Evolutionary conservation across 2,113 vertebrate species (phyloP).

Genomic region (Nothobranchius furzeri): DNA sequence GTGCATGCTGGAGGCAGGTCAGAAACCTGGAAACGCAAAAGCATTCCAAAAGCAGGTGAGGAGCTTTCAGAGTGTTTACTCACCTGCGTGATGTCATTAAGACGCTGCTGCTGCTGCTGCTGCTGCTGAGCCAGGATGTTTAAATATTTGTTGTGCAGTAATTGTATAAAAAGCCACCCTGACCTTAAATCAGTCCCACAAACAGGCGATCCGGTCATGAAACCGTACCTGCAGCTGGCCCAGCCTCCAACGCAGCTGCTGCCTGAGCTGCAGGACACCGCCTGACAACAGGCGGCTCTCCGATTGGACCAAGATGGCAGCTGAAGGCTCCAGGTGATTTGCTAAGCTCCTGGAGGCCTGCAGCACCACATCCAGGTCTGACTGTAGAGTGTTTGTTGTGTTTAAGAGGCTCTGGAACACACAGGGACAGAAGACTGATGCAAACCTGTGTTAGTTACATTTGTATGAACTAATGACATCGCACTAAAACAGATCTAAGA

Average conservation of each 20-base stretch:
- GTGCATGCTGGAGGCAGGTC: not conserved
- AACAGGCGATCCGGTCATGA: conserved; percentile 6
- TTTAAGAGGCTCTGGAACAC: conserved; percentile 76
- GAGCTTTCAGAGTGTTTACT: not conserved
- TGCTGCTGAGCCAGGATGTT: no score
- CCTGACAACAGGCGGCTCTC: conserved; percentile 78
- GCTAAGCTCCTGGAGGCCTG: conserved; percentile 75
- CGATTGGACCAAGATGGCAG: conserved; percentile 69
- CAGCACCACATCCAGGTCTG: conserved; percentile 70
- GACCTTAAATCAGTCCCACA: no score
- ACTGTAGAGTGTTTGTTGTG: conserved; percentile 66
- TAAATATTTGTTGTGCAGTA: no score
- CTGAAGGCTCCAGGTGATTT: conserved; percentile 63
- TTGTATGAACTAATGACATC: no score
- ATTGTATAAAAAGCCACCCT: no score
- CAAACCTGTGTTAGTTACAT: no score
- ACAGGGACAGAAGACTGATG: not conserved
- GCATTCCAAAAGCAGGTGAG: not conserved
- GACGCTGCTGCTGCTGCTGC: no score
- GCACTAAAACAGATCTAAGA: no score
- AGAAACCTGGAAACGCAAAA: not conserved
- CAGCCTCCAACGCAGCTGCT: conserved; percentile 69
- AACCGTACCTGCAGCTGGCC: conserved; percentile 81
- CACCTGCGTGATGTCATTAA: no score
- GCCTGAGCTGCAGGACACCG: conserved; percentile 74